These are phyloP conservation scores for Hypena proboscidalis DNA, from an alignment of 2,888 invertebrate species.

Conservation along the genomic window DNA sequence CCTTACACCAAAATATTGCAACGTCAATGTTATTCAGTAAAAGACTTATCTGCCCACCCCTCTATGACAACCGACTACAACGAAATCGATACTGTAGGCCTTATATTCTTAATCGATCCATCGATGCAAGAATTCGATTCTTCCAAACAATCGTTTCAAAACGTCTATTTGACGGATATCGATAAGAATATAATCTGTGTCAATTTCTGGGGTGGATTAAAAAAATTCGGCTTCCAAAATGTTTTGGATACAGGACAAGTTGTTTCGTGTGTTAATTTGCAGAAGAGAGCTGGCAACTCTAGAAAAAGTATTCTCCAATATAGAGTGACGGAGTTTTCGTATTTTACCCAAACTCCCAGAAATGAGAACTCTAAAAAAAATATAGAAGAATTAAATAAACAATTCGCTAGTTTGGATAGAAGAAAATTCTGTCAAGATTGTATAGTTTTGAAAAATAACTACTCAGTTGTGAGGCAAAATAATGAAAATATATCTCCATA, in stretches of 20 bases:
- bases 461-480: constrained; percentile 44
- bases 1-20: constrained; percentile 42
- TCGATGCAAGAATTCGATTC: constrained; percentile 68
- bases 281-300: constrained; percentile 83
- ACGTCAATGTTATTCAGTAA: constrained; percentile 76
- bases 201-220: constrained; percentile 84
- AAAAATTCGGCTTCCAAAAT: constrained; percentile 81
- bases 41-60: constrained; percentile 66
- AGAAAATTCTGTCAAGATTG: constrained; percentile 65
- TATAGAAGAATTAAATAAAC: constrained; percentile 71
- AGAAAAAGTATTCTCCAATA: constrained; percentile 83
- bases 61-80: constrained; percentile 74
- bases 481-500: constrained; percentile 70
- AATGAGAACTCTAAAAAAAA: constrained; percentile 74
- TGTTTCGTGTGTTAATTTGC: constrained; percentile 87
- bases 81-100: constrained; percentile 91
- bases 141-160: constrained; percentile 75
- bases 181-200: constrained; percentile 81
- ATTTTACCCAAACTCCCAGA: constrained; percentile 87
- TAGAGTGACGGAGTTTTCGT: constrained; percentile 86
- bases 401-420: constrained; percentile 43
- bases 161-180: constrained; percentile 85
- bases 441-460: constrained; percentile 60
- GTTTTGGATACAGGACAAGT: constrained; percentile 84
- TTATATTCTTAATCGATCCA: constrained; percentile 86